phyloP scores from a whole-genome alignment of 2,113 vertebrate species.

The Coregonus clupeaformis region DNA sequence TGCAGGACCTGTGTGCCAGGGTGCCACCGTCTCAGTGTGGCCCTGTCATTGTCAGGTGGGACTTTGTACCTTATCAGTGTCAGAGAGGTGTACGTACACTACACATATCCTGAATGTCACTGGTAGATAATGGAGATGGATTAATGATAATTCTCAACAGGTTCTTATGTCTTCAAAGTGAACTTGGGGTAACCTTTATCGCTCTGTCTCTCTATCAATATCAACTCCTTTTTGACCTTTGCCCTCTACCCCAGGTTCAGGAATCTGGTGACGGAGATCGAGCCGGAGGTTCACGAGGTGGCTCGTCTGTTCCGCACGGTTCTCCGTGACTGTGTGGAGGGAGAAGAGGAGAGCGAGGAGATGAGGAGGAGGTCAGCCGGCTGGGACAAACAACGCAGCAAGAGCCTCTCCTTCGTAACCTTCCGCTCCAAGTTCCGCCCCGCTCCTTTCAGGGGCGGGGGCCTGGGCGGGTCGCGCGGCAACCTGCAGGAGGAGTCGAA shows the following conservation, averaged over 20 bases:
- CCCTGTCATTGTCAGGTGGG: constrained; percentile 75
- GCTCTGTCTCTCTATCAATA: background rate
- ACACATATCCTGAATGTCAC: background rate
- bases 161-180: background rate
- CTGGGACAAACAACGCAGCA: constrained; percentile 72
- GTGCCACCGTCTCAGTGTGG: constrained; percentile 77
- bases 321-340: constrained; percentile 65
- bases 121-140: background rate
- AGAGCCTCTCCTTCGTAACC: constrained; percentile 76
- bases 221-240: background rate
- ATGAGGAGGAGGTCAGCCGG: background rate
- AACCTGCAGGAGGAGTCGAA: constrained; percentile 71
- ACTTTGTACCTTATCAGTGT: too few relatives aligned
- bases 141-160: background rate
- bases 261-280: constrained; percentile 73
- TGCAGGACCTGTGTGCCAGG: constrained; percentile 76
- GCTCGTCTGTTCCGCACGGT: constrained; percentile 73
- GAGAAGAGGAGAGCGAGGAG: constrained; percentile 42
- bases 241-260: constrained; percentile 68
- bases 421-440: constrained; percentile 71
- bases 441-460: constrained; percentile 55
- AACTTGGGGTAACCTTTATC: background rate
- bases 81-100: too few relatives aligned
- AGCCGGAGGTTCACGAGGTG: constrained; percentile 75
- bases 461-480: constrained; percentile 60